Evolutionary conservation across 1,140 invertebrate genomes (phyloP).

Genomic region (Saccostrea cuccullata): DNA sequence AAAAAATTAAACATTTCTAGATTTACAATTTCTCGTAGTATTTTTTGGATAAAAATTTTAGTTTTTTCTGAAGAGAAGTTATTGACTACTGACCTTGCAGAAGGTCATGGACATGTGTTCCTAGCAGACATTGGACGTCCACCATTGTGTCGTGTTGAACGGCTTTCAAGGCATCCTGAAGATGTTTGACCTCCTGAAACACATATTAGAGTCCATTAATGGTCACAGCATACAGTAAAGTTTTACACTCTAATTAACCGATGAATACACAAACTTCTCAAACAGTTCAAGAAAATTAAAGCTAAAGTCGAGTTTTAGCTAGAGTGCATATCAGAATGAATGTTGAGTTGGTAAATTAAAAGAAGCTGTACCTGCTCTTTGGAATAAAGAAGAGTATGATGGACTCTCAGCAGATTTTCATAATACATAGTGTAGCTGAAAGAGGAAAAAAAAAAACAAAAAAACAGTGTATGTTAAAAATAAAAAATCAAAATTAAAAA

Average conservation of each 20-base stretch:
- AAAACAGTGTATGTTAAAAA: too few species aligned
- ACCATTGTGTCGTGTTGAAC: constrained; percentile 67
- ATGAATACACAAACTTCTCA: too few species aligned
- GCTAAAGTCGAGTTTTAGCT: too few species aligned
- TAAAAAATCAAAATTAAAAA: too few species aligned
- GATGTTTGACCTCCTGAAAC: constrained; percentile 72
- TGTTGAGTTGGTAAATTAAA: too few species aligned
- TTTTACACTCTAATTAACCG: too few species aligned
- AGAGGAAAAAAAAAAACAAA: too few species aligned
- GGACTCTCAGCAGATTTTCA: constrained; percentile 75
- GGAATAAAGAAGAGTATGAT: constrained; percentile 76
- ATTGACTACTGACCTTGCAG: constrained; percentile 70
- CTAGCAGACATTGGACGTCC: constrained; percentile 77
- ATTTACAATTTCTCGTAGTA: too few species aligned
- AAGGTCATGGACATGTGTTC: constrained; percentile 73
- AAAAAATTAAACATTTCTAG: too few species aligned
- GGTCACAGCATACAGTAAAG: too few species aligned
- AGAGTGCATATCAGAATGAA: too few species aligned
- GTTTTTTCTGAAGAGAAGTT: constrained; percentile 15
- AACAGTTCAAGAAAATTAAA: too few species aligned
- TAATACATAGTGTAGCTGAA: constrained; percentile 78
- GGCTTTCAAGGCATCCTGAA: constrained; percentile 69
- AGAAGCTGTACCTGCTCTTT: constrained; percentile 71
- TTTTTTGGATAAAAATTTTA: not conserved
- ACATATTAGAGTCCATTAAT: not conserved